Evolutionary conservation across 2,113 vertebrate species (phyloP), one percentile per base, ranked within the genome.

Genomic region (Zosterops lateralis): DNA sequence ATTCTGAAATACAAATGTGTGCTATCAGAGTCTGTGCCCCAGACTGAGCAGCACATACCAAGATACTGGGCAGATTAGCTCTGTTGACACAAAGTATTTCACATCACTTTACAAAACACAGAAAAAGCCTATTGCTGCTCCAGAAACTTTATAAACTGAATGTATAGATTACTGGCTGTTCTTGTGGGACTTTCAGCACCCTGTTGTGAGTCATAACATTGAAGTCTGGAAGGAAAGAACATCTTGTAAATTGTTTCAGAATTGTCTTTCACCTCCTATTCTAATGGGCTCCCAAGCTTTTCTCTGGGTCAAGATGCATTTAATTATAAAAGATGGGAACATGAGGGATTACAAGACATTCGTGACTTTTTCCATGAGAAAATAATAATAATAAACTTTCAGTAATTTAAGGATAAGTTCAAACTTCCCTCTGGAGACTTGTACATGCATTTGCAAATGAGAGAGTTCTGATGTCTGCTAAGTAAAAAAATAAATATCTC

Each of bases 321-420:
- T 73, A 77, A 38, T 80, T 92, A 91, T 79, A 88, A 84, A 87
- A 95, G 84, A 95, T 94, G 96, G 89, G 89, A 95, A 95, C 92
- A 85, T 73, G 54, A 73, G 71, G 84, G 82, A 93, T 85, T 93
- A 76, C 38, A 82, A 87, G 94, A 95, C 91, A 89, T 96, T 56
- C 12, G 81, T 95, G 89, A 93, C 93, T 95, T 95, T 93, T 95
- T 96, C 96, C 96, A 96, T 96, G 95, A 96, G 95, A 96, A 96
- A 95, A 84, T 95, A 95, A 95, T 93, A 95, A 95, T 95, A 96
- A 95, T 97, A 93, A 96, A 87, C 94, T 92, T 92, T 74, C 66
- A 95, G 94, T 79, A 94, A 95, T 80, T 93, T 89, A 92, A 93
- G 93, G 84, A 64, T 95, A 93, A 97, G 95, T 96, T 95, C 95